Base-by-base conservation (phyloP, 2,113 vertebrate genomes). In the Bufo gargarizans region DNA sequence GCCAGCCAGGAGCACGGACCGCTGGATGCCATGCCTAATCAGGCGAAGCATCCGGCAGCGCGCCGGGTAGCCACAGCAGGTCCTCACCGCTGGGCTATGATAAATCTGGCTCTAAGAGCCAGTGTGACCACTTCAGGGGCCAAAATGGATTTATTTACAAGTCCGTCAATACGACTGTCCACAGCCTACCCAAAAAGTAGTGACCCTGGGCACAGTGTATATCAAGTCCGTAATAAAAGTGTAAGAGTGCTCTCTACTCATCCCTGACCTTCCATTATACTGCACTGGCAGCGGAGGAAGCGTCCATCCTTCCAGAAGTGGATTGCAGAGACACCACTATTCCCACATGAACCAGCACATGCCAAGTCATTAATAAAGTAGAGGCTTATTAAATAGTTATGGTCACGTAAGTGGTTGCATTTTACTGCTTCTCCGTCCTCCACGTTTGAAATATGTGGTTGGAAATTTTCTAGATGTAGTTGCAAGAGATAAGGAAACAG, bases 291-390 rank as follows among this genome's bases (percentile, higher is more conserved):
- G 80, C 47, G 45, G 56, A n/a, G 50, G 22, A 19, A 45, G 56
- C 79, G 20, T 45, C 79, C 77, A 61, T 59, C 79, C 33, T 61
- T 61, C 33, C 79, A 45, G 81, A 67, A 83, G 80, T 12, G 4
- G 4, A 82, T 49, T 16, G 56, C 59, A 53, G 9, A 50, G 81
- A 50, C 61, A 69, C 22, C 63, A 6, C 12, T 83, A 83, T 83
- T 83, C 81, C 81, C 81, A 8, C 11, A 7, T 22, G 61, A 50
- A 4, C 45, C 7, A 49, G 61, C 81, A 69, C 61, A 69, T 49
- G 81, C 81, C 81, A 69, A 67, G 61, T 83, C 81, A 83, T 83
- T 83, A 83, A 83, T 83, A 83, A 67, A 67, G 61, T 69, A 83
- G 53, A n/a, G n/a, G 19, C 81, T 84, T 55, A 71, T 84, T 84